These are phyloP conservation scores for Nasalis larvatus DNA, from an alignment of 2,113 vertebrate species.

Conservation along the genomic window DNA sequence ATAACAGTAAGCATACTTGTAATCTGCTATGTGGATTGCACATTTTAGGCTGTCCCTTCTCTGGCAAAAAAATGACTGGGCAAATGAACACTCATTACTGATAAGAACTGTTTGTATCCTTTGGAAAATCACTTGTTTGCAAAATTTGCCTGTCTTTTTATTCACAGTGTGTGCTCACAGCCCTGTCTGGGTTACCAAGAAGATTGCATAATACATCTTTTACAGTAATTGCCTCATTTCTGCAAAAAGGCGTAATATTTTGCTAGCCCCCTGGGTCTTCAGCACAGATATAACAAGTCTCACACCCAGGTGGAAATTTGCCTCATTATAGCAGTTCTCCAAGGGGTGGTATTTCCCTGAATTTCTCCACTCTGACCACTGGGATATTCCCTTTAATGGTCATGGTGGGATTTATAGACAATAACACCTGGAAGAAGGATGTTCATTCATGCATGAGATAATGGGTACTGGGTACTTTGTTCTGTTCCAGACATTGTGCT, in stretches of 20 bases:
- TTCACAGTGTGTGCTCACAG: constrained; percentile 1
- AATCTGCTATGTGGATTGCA: not conserved
- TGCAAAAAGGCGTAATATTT: constrained; percentile 35
- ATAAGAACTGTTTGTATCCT: not conserved
- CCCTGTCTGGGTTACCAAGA: constrained; percentile 32
- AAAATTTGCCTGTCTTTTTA: constrained; percentile 58
- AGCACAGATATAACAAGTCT: not conserved
- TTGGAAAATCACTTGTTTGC: constrained; percentile 58
- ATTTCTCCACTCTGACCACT: not conserved
- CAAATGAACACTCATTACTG: not conserved
- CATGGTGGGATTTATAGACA: not conserved
- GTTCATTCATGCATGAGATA: not conserved
- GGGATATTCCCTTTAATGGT: not conserved
- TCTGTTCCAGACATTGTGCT: not conserved
- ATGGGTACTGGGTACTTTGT: not conserved
- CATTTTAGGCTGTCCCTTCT: not conserved
- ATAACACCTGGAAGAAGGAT: not conserved
- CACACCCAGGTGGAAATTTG: constrained; percentile 37
- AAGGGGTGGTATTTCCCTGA: not conserved
- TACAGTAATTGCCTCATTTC: constrained; percentile 54
- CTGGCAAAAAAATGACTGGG: not conserved
- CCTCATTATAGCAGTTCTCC: constrained; percentile 8
- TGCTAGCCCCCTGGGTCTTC: constrained; percentile 7
- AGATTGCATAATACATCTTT: constrained; percentile 48
- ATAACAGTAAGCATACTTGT: not conserved